Conservation (phyloP, 2,113 vertebrate genomes). For the Hucho hucho region DNA sequence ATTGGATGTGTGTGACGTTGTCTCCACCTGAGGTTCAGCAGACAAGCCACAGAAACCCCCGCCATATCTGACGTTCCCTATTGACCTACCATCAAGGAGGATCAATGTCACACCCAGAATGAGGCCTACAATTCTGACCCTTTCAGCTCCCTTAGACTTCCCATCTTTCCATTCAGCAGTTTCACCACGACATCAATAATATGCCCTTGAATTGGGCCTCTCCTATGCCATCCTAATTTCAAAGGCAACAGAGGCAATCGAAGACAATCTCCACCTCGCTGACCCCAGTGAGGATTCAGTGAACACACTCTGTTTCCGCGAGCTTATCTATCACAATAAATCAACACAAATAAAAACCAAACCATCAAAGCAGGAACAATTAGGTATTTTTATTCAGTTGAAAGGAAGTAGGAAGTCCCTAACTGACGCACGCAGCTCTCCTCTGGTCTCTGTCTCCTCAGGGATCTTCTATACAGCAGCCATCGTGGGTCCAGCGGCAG, state of each 20-base stretch:
- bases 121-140: slow-evolving; percentile 4
- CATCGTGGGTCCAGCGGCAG: slow-evolving; percentile 91
- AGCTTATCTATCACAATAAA: slow-evolving; percentile 12
- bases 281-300: not conserved
- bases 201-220: not conserved
- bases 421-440: slow-evolving; percentile 34
- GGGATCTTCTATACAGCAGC: slow-evolving; percentile 94
- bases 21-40: too few relatives aligned
- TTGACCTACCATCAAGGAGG: not conserved
- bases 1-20: too few relatives aligned
- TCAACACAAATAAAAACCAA: not conserved
- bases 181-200: too few relatives aligned
- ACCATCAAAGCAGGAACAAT: slow-evolving; percentile 36
- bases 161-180: slow-evolving; percentile 14
- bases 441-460: slow-evolving; percentile 51
- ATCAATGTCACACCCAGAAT: not conserved
- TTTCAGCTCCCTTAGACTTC: slow-evolving; percentile 14
- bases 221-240: not conserved
- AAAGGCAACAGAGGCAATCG: too few relatives aligned
- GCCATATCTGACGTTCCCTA: not conserved
- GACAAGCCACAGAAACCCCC: too few relatives aligned
- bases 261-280: too few relatives aligned
- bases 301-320: not conserved
- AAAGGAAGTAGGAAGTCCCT: slow-evolving; percentile 48
- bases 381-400: slow-evolving; percentile 26